A percentile compares a stretch with the other conserved stretches of the same genome.
phyloP scores from a whole-genome alignment of 2,888 invertebrate genomes.

The Caenorhabditis sulstoni region DNA sequence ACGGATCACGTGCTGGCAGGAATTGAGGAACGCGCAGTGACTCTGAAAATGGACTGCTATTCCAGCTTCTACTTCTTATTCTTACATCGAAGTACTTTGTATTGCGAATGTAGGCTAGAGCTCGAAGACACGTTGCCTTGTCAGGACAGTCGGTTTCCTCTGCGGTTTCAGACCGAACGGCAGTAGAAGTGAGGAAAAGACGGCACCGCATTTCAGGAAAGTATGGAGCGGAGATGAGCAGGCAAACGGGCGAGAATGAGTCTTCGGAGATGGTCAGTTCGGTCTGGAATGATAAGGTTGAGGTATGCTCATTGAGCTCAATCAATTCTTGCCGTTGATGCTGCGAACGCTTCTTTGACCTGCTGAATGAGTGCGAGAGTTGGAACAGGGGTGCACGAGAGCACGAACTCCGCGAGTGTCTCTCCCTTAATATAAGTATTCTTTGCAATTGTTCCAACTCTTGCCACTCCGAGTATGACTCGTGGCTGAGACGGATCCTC shows the following conservation, averaged over 20 bases:
- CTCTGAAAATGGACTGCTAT: slow-evolving; percentile 4
- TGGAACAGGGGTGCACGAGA: slow-evolving; percentile 94
- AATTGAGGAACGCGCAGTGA: slow-evolving; percentile 11
- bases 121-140: slow-evolving; percentile 96
- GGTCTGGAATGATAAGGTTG: no score
- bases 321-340: slow-evolving; percentile 14
- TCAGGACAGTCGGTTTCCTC: slow-evolving; percentile 84
- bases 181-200: slow-evolving; percentile 19
- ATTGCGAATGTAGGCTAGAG: slow-evolving; percentile 99
- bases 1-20: slow-evolving; percentile 86
- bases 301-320: no score
- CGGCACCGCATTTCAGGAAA: slow-evolving; percentile 10
- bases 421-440: slow-evolving; percentile 93
- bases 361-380: slow-evolving; percentile 90
- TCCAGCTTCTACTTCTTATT: neutral
- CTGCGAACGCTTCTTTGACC: slow-evolving; percentile 83
- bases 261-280: slow-evolving; percentile 3
- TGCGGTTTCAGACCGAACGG: neutral
- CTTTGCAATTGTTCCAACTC: slow-evolving; percentile 88
- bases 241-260: neutral
- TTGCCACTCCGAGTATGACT: slow-evolving; percentile 82
- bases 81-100: slow-evolving; percentile 99
- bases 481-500: slow-evolving; percentile 32
- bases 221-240: slow-evolving; percentile 13
- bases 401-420: slow-evolving; percentile 89